Evolutionary conservation across 2,797 vertebrate species (phyloP).

Genomic region (Enoplosus armatus): DNA sequence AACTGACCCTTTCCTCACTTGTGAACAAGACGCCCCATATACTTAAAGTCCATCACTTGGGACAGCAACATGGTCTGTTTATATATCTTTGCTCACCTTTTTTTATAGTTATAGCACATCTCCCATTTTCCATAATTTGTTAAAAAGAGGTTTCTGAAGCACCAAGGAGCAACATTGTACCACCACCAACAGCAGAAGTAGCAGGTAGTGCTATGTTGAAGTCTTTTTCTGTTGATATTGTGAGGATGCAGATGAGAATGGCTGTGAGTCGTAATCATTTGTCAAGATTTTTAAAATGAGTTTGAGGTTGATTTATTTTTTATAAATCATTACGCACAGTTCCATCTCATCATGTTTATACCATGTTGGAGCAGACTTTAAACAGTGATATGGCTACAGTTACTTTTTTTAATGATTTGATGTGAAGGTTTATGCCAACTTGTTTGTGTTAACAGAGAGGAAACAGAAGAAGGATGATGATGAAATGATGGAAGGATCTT

Average conservation of each 20-base stretch:
- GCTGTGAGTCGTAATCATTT: not conserved
- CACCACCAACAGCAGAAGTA: not conserved
- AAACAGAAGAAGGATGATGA: constrained; percentile 73
- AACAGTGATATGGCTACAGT: not conserved
- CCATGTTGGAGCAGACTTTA: not conserved
- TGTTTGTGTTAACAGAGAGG: constrained; percentile 66
- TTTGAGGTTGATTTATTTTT: not conserved
- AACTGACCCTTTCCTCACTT: not conserved
- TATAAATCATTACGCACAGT: not conserved
- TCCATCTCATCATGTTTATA: not conserved
- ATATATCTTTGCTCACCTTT: too few relatives aligned
- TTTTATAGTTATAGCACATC: not conserved
- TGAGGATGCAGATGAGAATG: not conserved
- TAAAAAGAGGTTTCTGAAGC: not conserved
- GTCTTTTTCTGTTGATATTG: not conserved
- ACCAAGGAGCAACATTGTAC: not conserved
- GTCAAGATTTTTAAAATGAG: not conserved
- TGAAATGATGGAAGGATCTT: constrained; percentile 82
- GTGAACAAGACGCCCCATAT: not conserved
- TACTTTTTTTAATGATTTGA: constrained; percentile 6
- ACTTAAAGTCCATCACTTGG: not conserved
- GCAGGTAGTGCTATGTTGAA: not conserved
- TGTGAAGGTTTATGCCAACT: constrained; percentile 30
- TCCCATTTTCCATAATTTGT: not conserved
- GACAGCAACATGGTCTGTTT: not conserved